phyloP scores from a whole-genome alignment of 2,797 vertebrate species.

The Psittacula echo region DNA sequence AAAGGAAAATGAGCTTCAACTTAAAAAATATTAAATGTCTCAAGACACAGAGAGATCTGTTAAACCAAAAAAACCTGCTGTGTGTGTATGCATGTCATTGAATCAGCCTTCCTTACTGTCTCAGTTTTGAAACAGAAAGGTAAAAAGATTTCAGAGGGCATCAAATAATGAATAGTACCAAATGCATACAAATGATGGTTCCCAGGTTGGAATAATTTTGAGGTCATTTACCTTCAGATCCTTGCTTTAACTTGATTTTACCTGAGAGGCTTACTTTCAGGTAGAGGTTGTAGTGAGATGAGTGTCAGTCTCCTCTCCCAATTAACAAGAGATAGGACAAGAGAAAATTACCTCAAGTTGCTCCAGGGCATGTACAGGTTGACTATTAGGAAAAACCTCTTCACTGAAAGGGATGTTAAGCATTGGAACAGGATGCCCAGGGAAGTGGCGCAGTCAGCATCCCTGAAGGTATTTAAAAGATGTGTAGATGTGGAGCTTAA shows the following conservation, averaged over 20 bases:
- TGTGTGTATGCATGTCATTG: background rate
- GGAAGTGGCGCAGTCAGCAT: background rate
- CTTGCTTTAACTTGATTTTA: background rate
- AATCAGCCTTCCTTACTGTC: background rate
- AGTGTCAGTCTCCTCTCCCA: background rate
- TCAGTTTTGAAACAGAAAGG: background rate
- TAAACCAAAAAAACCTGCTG: background rate
- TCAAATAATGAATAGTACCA: background rate
- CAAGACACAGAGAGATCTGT: background rate
- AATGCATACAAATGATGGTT: background rate
- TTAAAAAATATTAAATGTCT: background rate
- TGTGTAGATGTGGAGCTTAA: background rate
- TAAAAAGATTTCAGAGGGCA: background rate
- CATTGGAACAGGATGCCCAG: background rate
- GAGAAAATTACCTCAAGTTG: background rate
- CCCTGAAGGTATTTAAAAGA: background rate
- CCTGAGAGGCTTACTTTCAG: background rate
- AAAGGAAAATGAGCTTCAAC: background rate
- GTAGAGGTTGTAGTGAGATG: background rate
- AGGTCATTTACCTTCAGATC: background rate
- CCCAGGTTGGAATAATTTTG: background rate
- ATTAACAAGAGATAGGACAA: background rate
- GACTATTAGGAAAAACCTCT: background rate
- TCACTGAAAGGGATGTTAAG: background rate
- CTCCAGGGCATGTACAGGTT: background rate